These are phyloP conservation scores for Oxygymnocypris stewartii DNA, from an alignment of 2,113 vertebrate species.

Conservation along the genomic window DNA sequence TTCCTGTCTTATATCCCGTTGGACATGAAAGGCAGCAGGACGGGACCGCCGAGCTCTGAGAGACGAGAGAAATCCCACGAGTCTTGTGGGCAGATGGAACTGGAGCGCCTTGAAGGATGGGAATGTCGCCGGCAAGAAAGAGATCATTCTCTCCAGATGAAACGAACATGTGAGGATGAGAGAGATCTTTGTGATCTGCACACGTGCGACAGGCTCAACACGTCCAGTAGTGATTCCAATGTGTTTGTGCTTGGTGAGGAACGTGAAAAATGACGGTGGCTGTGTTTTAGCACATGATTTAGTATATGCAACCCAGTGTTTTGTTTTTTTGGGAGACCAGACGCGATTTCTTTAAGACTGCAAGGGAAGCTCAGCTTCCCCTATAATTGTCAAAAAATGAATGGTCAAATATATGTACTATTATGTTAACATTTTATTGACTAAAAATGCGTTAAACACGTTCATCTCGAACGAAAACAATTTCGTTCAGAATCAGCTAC, in stretches of 20 bases:
- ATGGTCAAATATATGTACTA: too few relatives aligned
- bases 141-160: slow-evolving; percentile 43
- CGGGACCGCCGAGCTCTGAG: slow-evolving; percentile 63
- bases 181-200: slow-evolving; percentile 46
- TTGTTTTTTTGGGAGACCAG: too few relatives aligned
- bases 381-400: too few relatives aligned
- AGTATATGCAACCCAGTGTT: neutral
- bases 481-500: too few relatives aligned
- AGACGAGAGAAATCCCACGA: slow-evolving; percentile 70
- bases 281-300: neutral
- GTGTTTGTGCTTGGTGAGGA: neutral
- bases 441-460: too few relatives aligned
- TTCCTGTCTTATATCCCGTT: slow-evolving; percentile 75
- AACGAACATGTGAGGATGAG: slow-evolving; percentile 9
- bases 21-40: slow-evolving; percentile 76
- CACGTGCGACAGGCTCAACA: slow-evolving; percentile 71
- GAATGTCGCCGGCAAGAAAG: slow-evolving; percentile 61
- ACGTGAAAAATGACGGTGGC: neutral
- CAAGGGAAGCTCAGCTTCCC: too few relatives aligned
- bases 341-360: too few relatives aligned
- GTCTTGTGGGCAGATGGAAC: slow-evolving; percentile 73
- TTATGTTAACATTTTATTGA: too few relatives aligned
- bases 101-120: slow-evolving; percentile 74
- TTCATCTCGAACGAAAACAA: too few relatives aligned
- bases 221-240: neutral